These are phyloP conservation scores for Liposcelis brunnea DNA, from an alignment of 2,888 invertebrate genomes.

Conservation along the genomic window DNA sequence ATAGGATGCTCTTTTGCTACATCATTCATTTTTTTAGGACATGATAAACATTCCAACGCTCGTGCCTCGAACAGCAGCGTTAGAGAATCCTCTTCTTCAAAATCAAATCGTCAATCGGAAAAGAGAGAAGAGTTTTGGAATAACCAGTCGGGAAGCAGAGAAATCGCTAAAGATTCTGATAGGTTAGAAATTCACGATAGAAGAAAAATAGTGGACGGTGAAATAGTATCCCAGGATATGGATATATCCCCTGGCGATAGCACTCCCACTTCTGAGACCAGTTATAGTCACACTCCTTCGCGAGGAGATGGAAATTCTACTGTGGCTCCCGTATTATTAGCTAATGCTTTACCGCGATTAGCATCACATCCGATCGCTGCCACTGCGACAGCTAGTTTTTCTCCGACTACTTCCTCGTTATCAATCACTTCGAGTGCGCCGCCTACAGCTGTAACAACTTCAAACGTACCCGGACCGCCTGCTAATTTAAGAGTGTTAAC, in stretches of 20 bases:
- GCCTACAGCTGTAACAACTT: slow-evolving; percentile 29
- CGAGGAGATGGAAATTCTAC: no score
- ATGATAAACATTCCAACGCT: slow-evolving; percentile 62
- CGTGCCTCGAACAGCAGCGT: slow-evolving; percentile 19
- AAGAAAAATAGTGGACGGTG: slow-evolving; percentile 1
- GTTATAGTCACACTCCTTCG: slow-evolving; percentile 31
- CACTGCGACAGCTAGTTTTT: slow-evolving; percentile 6
- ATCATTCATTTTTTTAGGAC: slow-evolving; percentile 28
- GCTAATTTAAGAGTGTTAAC: background rate
- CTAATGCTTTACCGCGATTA: slow-evolving; percentile 45
- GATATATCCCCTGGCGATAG: slow-evolving; percentile 85
- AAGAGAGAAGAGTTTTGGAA: background rate
- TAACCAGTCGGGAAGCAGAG: background rate
- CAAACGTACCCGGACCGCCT: slow-evolving; percentile 23
- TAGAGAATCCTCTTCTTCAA: no score
- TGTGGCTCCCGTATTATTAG: slow-evolving; percentile 37
- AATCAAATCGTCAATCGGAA: slow-evolving; percentile 17
- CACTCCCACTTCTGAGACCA: slow-evolving; percentile 69
- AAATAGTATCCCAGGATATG: slow-evolving; percentile 33
- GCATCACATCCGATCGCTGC: slow-evolving; percentile 33
- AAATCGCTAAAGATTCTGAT: no score
- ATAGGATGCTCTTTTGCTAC: no score
- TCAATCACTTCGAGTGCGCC: slow-evolving; percentile 16
- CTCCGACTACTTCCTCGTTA: slow-evolving; percentile 11
- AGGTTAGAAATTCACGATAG: no score